Evolutionary conservation across 2,888 invertebrate species (phyloP).

Genomic region (Cosmia trapezina): DNA sequence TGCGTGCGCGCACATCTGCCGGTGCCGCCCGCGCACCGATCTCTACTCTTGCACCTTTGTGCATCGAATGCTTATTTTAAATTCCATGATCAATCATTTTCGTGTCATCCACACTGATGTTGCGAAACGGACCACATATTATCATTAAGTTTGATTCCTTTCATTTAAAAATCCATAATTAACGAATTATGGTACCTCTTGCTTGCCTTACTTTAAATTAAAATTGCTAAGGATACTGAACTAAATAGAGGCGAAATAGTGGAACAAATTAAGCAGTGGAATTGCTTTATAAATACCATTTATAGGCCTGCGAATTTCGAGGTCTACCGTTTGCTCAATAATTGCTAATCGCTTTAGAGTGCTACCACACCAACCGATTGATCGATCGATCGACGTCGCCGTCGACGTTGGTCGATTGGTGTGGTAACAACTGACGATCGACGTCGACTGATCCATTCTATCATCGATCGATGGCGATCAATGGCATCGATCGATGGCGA

Average conservation of each 20-base stretch:
- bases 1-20: constrained; percentile 86
- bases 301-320: constrained; percentile 68
- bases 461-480: too few species aligned
- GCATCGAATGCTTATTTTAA: constrained; percentile 71
- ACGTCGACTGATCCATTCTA: too few species aligned
- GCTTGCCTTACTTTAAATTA: constrained; percentile 39
- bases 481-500: too few species aligned
- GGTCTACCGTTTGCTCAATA: constrained; percentile 71
- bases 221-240: constrained; percentile 39
- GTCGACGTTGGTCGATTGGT: too few species aligned
- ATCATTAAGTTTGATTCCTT: constrained; percentile 20
- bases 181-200: constrained; percentile 18
- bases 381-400: too few species aligned
- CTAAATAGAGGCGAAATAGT: constrained; percentile 50
- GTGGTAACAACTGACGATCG: too few species aligned
- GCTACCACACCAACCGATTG: constrained; percentile 10
- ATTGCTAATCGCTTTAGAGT: constrained; percentile 68
- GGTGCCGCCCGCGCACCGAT: constrained; percentile 81
- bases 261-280: constrained; percentile 48
- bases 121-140: constrained; percentile 64
- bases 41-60: constrained; percentile 69
- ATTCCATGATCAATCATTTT: constrained; percentile 73
- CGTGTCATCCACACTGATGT: constrained; percentile 70
- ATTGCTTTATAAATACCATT: constrained; percentile 56
- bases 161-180: background rate